phyloP scores from a whole-genome alignment of 2,797 vertebrate genomes.

The Acanthopagrus latus region DNA sequence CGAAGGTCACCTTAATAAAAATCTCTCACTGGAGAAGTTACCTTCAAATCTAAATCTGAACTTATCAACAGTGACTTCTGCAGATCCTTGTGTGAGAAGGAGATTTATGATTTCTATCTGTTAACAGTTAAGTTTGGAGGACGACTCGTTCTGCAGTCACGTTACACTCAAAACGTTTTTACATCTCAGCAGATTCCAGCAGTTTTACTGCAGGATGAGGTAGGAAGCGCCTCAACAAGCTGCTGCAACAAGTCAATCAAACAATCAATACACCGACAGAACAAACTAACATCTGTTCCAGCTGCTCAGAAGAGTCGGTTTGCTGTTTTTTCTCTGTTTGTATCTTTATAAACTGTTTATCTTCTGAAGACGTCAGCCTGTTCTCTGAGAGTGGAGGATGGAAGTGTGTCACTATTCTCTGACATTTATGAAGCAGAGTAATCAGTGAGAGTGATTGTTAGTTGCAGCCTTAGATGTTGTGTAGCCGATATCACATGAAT shows the following conservation, averaged over 20 bases:
- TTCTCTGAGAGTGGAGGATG: not conserved
- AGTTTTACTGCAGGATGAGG: too few species aligned
- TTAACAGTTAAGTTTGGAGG: too few species aligned
- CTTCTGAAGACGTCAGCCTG: not conserved
- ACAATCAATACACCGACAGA: too few species aligned
- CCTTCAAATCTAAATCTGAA: not conserved
- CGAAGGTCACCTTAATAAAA: constrained; percentile 17
- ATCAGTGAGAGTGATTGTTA: not conserved
- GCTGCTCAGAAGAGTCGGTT: not conserved
- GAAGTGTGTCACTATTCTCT: not conserved
- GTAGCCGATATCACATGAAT: not conserved
- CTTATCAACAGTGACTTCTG: not conserved
- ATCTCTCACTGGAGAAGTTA: not conserved
- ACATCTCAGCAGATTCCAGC: too few species aligned
- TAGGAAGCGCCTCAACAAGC: too few species aligned
- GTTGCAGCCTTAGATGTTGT: not conserved
- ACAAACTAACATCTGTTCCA: not conserved
- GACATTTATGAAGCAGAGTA: not conserved
- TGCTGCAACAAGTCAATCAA: too few species aligned
- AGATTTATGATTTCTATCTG: not conserved
- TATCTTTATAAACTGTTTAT: not conserved
- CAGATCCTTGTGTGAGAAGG: too few species aligned
- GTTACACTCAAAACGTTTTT: not conserved
- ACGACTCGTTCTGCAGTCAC: too few species aligned
- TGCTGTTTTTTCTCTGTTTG: not conserved